Percentiles rank a stretch among this genome's conserved stretches.
Conservation (phyloP, 2,888 invertebrate genomes). For the Urechis unicinctus region DNA sequence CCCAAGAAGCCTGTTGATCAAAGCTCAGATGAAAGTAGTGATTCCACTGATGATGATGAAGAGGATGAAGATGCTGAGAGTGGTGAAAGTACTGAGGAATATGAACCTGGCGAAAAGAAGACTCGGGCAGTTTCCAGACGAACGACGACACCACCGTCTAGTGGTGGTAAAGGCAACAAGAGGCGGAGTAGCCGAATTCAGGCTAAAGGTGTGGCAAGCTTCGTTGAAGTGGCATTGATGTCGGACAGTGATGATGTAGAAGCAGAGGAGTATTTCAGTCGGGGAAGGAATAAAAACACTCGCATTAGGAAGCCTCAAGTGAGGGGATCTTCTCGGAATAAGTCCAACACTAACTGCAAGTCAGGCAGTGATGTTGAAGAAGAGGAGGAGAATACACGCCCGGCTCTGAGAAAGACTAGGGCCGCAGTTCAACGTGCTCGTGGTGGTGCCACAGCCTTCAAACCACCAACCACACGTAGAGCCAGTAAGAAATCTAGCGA, state of each 20-base stretch:
- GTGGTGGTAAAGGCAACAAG: neutral
- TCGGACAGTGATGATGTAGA: neutral
- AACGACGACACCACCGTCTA: too few relatives aligned
- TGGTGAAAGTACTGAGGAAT: neutral
- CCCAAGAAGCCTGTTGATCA: too few relatives aligned
- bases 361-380: neutral
- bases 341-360: too few relatives aligned
- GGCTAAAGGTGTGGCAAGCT: neutral
- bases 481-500: neutral
- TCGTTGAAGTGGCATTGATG: neutral
- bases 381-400: neutral
- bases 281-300: neutral
- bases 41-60: neutral
- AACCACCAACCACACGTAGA: too few relatives aligned
- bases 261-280: neutral
- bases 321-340: neutral
- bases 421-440: neutral
- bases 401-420: neutral
- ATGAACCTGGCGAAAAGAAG: neutral
- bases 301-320: neutral
- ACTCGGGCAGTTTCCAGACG: too few relatives aligned
- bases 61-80: conserved; percentile 1
- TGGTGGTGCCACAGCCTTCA: too few relatives aligned
- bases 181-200: neutral
- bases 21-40: conserved; percentile 3